Conservation (phyloP, 2,797 vertebrate genomes). For the Myotis planiceps region DNA sequence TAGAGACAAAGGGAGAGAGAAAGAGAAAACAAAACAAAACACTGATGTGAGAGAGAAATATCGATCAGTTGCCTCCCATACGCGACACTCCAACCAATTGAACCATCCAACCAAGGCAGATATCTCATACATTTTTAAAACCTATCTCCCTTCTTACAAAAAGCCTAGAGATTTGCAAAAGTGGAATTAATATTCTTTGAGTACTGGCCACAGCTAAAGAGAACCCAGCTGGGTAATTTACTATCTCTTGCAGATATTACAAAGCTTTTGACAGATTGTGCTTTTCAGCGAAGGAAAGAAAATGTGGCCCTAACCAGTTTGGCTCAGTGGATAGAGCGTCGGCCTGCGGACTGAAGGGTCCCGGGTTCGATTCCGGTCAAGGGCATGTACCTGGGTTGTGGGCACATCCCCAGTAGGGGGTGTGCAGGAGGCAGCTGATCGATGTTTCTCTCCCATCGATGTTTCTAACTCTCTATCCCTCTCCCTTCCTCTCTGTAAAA, state of each 20-base stretch:
- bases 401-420: too few relatives aligned
- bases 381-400: too few relatives aligned
- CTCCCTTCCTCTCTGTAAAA: too few relatives aligned
- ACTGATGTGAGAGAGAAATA: too few relatives aligned
- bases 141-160: not conserved
- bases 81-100: not conserved
- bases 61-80: too few relatives aligned
- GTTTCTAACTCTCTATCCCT: too few relatives aligned
- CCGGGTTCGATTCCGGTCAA: too few relatives aligned
- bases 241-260: not conserved
- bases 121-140: not conserved
- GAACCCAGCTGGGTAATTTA: not conserved
- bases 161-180: not conserved
- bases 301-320: not conserved
- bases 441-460: too few relatives aligned
- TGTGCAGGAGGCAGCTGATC: too few relatives aligned
- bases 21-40: too few relatives aligned
- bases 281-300: not conserved
- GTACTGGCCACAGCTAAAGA: not conserved
- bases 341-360: too few relatives aligned
- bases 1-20: not conserved
- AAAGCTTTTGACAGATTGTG: not conserved
- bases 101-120: not conserved
- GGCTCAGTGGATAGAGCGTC: too few relatives aligned
- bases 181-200: conserved; percentile 8